A percentile compares a stretch with the other conserved stretches of the same genome.
Conservation (phyloP, 2,888 invertebrate genomes). For the Calameuta pallipes region DNA sequence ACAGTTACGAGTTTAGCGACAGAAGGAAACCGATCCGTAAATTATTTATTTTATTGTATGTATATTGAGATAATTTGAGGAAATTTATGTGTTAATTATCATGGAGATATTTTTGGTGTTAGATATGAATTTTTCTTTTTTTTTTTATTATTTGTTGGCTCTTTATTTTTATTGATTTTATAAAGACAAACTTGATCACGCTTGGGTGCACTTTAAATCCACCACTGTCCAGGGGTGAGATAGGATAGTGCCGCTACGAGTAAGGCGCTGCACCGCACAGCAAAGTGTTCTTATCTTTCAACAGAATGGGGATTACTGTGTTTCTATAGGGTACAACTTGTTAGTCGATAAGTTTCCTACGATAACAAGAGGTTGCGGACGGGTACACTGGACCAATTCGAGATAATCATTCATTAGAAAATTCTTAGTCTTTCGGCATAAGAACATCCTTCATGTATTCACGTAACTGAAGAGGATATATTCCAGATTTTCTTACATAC, state of each 20-base stretch:
- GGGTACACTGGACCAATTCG: slow-evolving; percentile 32
- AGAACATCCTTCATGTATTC: background rate
- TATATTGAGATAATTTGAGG: background rate
- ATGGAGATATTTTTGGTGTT: background rate
- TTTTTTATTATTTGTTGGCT: background rate
- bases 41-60: background rate
- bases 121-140: background rate
- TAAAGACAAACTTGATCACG: background rate
- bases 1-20: background rate
- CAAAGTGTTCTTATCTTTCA: slow-evolving; percentile 36
- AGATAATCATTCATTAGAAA: slow-evolving; percentile 40
- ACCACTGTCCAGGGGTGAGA: slow-evolving; percentile 28
- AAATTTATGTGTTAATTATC: background rate
- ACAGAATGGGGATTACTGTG: slow-evolving; percentile 38
- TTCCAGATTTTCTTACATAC: background rate
- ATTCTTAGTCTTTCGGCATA: slow-evolving; percentile 24
- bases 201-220: slow-evolving; percentile 15
- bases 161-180: background rate
- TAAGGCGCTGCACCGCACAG: slow-evolving; percentile 25
- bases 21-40: background rate
- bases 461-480: background rate
- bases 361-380: slow-evolving; percentile 35
- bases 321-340: slow-evolving; percentile 41
- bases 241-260: slow-evolving; percentile 28
- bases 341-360: slow-evolving; percentile 38